Percentiles rank a stretch among this genome's conserved stretches.
These are phyloP conservation scores for Balaeniceps rex DNA, from an alignment of 2,113 vertebrate species.

Conservation along the genomic window DNA sequence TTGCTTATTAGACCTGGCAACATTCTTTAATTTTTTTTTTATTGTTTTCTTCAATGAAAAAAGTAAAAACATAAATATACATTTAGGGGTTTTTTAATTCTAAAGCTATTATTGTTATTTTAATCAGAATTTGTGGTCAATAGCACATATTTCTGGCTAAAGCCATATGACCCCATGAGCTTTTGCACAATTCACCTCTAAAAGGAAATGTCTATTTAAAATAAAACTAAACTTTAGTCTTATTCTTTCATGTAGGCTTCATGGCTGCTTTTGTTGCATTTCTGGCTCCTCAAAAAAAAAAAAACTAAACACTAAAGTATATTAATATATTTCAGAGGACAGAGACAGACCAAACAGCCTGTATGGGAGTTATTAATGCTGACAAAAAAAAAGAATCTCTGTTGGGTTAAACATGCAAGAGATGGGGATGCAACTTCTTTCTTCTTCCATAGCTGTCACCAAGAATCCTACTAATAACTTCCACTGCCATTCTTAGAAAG, in stretches of 20 bases:
- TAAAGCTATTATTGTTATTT: neutral
- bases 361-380: neutral
- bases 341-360: neutral
- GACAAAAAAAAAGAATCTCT: neutral
- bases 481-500: neutral
- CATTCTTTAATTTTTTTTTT: neutral
- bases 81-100: neutral
- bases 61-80: neutral
- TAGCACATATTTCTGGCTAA: neutral
- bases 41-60: neutral
- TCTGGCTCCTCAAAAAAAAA: neutral
- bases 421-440: neutral
- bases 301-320: neutral
- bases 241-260: neutral
- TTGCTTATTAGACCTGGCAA: neutral
- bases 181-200: neutral
- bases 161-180: neutral
- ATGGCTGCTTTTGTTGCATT: neutral
- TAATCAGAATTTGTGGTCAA: neutral
- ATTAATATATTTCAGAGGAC: neutral
- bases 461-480: neutral
- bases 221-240: neutral
- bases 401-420: neutral
- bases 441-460: neutral
- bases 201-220: neutral